Conservation (phyloP, 2,113 vertebrate genomes). For the Burhinus oedicnemus region DNA sequence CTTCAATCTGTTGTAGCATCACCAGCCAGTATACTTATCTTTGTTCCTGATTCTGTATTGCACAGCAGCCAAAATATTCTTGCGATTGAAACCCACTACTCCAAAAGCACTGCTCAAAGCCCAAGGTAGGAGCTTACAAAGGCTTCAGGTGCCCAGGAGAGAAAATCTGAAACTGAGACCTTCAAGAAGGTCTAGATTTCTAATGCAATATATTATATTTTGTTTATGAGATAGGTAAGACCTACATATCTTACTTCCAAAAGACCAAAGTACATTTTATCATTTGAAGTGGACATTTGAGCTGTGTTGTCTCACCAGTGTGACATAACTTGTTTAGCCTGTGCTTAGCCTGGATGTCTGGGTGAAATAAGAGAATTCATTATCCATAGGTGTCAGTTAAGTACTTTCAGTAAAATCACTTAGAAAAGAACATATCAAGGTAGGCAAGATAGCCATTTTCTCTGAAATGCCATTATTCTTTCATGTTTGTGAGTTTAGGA, state of each 20-base stretch:
- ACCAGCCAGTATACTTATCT: background rate
- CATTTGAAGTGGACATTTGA: background rate
- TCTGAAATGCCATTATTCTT: background rate
- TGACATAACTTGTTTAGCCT: background rate
- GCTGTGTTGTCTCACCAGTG: background rate
- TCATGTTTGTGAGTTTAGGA: background rate
- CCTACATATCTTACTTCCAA: background rate
- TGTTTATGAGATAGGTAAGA: background rate
- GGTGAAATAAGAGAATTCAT: background rate
- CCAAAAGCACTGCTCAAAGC: background rate
- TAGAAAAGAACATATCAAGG: background rate
- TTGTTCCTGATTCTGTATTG: background rate
- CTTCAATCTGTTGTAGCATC: background rate
- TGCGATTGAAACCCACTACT: background rate
- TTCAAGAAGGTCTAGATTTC: background rate
- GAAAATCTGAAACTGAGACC: background rate
- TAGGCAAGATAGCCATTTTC: background rate
- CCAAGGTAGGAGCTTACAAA: background rate
- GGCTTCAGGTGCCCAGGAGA: background rate
- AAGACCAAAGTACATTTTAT: background rate
- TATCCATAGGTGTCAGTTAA: background rate
- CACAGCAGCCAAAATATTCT: background rate
- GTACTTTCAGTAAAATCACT: background rate
- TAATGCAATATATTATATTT: background rate
- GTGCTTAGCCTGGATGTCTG: background rate